Conservation (phyloP, 2,797 vertebrate species). For the Florisuga fusca region DNA sequence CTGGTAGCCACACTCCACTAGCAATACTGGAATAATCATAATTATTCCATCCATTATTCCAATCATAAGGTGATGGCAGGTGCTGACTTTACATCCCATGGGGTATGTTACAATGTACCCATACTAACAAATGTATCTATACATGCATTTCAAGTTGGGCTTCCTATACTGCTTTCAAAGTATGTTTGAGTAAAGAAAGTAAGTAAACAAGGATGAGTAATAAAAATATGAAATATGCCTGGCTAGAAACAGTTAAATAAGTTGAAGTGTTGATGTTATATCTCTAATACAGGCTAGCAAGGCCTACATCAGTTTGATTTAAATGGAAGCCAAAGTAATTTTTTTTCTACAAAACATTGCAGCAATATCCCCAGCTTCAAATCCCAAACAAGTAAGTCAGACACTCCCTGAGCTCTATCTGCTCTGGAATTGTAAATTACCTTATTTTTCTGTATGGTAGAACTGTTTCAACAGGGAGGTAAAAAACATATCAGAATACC, state of each 20-base stretch:
- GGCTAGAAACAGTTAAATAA: not conserved
- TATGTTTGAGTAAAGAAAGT: not conserved
- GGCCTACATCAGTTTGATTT: not conserved
- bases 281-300: constrained; percentile 26
- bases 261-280: constrained; percentile 3
- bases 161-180: not conserved
- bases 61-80: not conserved
- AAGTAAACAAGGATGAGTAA: constrained; percentile 10
- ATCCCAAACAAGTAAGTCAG: not conserved
- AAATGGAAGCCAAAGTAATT: not conserved
- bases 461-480: not conserved
- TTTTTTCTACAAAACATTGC: not conserved
- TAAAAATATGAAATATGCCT: not conserved
- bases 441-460: not conserved
- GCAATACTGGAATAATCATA: not conserved
- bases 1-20: not conserved
- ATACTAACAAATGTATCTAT: not conserved
- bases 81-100: not conserved
- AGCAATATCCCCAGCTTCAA: not conserved
- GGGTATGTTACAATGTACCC: not conserved
- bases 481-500: not conserved
- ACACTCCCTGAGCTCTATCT: not conserved
- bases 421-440: not conserved
- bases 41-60: too few species aligned
- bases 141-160: not conserved